Evolutionary conservation across 1,140 invertebrate species (phyloP), one percentile per base, ranked within the genome.

Genomic region (Rhyzopertha dominica): DNA sequence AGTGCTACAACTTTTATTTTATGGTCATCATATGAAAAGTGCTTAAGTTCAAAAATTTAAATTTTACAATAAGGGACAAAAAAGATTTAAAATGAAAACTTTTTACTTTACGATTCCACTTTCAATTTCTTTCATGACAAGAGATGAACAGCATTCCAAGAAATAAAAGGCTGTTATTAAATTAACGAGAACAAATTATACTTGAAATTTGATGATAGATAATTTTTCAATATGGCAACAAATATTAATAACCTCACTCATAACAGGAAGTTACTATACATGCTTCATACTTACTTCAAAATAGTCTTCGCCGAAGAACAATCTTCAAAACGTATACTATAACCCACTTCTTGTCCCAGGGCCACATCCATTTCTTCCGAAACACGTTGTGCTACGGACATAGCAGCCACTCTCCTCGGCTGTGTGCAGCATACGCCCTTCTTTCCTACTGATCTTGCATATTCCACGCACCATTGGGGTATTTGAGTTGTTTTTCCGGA

Each of bases 271-370:
- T 7, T 25, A n/a, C 16, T 16, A 32, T n/a, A 32, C 14, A 26
- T 31, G 18, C 14, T 39, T 16, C 10, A 16, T 19, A 60, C 55
- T 58, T 53, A 67, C 63, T 87, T 86, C 0, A 87, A 70, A 26
- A 98, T 73, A 0, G 97, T 99, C 67, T 90, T 93, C 0, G 90
- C 76, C 10, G 90, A 93, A 14, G 95, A 96, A 61, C 95, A 99
- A 72, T 99, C 97, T 73, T 99, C 97, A 68, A 99, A 99, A 77
- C 97, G 87, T 59, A 99, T 99, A 60, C 89, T 96, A 67, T 99
- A 99, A 44, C 97, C 97, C 12, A 99, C 97, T 76, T 98, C 91
- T 63, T 92, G 84, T 7, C 96, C 84, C 14, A 99, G 71, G 25
- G 78, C 79, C 1, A 98, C 95, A 73, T 99, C 97, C 95, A 99